Evolutionary conservation across 2,888 invertebrate species (phyloP), one percentile per base, ranked within the genome.

Genomic region (Eupeodes latifasciatus): DNA sequence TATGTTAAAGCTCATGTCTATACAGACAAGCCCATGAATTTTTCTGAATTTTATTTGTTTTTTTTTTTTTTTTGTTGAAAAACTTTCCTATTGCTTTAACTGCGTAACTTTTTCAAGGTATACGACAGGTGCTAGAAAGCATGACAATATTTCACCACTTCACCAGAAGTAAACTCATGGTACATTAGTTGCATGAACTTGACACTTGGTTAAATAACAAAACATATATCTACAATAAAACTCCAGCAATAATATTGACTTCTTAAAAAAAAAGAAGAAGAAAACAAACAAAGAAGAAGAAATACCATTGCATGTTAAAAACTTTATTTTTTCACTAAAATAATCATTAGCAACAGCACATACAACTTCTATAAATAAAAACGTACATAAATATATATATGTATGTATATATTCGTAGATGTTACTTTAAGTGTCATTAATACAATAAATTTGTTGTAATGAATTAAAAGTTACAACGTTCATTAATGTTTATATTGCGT

Each of bases 401-500:
- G 6, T 40, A 27, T 27, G 27, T 40, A 7, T 40, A 7, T 40
- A 3, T 40, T 40, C 14, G 57, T 69, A 59, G 69, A 77, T 74
- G 53, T 11, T 34, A 62, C 78, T 81, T 67, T 34, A 85, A 19
- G 62, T 74, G 81, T 78, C 77, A 85, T 85, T 85, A 85, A 85
- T 64, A 78, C 72, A 81, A 81, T 85, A 40, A 40, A 40, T 40
- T 85, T 78, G 85, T 78, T 85, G 61, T 62, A 78, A 78, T 81
- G 67, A 78, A 81, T 78, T 62, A 62, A 62, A 62, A 62, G n/a
- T 44, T 74, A 78, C 78, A 69, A 55, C 61, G 67, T 80, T 71
- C 59, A 66, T 62, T 85, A 78, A 85, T 81, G 81, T 53, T 62
- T 51, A 27, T 19, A 62, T 85, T 81, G 85, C 85, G 81, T 85